Evolutionary conservation across 2,888 invertebrate genomes (phyloP).

Genomic region (Pycnomerus fuliginosus): DNA sequence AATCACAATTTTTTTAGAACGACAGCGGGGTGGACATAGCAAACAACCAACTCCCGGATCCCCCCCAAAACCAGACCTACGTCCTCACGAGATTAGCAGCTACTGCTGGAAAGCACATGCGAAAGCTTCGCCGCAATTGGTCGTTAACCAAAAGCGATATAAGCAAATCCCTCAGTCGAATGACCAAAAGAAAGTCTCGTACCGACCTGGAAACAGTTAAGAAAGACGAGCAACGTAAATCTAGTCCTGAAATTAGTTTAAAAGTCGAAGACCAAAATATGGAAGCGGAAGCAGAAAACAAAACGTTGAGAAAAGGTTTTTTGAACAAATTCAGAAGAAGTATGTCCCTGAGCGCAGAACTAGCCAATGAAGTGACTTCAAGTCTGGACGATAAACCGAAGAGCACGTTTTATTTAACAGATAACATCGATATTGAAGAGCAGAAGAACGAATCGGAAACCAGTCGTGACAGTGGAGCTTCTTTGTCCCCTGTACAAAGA

Average conservation of each 20-base stretch:
- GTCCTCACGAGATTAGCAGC: slow-evolving; percentile 66
- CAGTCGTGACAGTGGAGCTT: slow-evolving; percentile 45
- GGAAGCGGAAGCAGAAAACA: slow-evolving; percentile 13
- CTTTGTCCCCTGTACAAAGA: slow-evolving; percentile 32
- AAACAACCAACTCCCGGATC: slow-evolving; percentile 60
- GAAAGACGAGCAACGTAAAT: slow-evolving; percentile 7
- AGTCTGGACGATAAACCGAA: slow-evolving; percentile 51
- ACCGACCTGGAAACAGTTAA: slow-evolving; percentile 36
- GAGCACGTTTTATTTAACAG: slow-evolving; percentile 72
- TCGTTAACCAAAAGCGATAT: slow-evolving; percentile 58
- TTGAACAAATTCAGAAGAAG: slow-evolving; percentile 63
- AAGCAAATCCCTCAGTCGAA: slow-evolving; percentile 57
- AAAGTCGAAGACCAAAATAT: slow-evolving; percentile 3
- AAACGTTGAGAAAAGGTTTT: slow-evolving; percentile 36
- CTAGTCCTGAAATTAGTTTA: slow-evolving; percentile 16
- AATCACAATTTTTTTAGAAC: slow-evolving; percentile 40
- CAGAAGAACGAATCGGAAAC: slow-evolving; percentile 42
- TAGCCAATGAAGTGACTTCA: slow-evolving; percentile 57
- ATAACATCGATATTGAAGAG: slow-evolving; percentile 63
- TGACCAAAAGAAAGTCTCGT: slow-evolving; percentile 51
- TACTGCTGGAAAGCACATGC: slow-evolving; percentile 63
- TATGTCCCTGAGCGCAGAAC: slow-evolving; percentile 59
- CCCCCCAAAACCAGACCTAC: slow-evolving; percentile 57
- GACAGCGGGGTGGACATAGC: slow-evolving; percentile 57
- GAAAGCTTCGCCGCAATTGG: slow-evolving; percentile 65